Percentiles rank a stretch among this genome's conserved stretches.
phyloP scores from a whole-genome alignment of 2,113 vertebrate species.

The Rhodinocichla rosea region DNA sequence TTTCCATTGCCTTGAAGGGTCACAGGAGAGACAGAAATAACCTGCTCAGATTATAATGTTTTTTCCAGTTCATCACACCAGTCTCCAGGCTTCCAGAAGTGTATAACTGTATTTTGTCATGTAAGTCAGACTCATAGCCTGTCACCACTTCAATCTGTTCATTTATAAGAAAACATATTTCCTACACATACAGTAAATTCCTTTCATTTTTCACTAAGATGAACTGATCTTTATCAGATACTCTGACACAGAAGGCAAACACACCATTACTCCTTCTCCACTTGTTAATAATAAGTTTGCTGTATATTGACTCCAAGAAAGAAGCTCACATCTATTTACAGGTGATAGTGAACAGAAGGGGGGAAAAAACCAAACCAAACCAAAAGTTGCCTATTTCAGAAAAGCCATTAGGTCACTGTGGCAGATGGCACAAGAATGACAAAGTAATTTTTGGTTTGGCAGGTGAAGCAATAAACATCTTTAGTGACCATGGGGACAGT shows the following conservation, averaged over 20 bases:
- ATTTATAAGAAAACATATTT: neutral
- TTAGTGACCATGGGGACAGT: neutral
- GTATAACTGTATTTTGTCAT: neutral
- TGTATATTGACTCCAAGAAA: neutral
- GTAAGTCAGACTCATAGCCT: neutral
- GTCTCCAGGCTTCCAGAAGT: neutral
- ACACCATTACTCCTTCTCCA: neutral
- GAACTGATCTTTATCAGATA: neutral
- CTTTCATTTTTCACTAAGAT: neutral
- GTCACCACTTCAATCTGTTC: neutral
- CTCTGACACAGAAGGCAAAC: neutral
- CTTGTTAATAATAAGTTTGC: neutral
- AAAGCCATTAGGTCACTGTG: neutral
- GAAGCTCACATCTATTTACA: neutral
- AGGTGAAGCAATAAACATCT: neutral
- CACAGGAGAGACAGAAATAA: conserved; percentile 42
- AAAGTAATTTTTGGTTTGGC: neutral
- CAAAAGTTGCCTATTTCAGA: neutral
- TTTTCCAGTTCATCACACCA: conserved; percentile 38
- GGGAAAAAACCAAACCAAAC: neutral
- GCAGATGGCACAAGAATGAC: neutral
- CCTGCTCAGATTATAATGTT: neutral
- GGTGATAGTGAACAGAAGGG: neutral
- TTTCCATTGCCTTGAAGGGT: conserved; percentile 26
- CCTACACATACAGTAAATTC: conserved; percentile 1